phyloP scores from a whole-genome alignment of 2,888 invertebrate species.

The Mallateleia sp. region DNA sequence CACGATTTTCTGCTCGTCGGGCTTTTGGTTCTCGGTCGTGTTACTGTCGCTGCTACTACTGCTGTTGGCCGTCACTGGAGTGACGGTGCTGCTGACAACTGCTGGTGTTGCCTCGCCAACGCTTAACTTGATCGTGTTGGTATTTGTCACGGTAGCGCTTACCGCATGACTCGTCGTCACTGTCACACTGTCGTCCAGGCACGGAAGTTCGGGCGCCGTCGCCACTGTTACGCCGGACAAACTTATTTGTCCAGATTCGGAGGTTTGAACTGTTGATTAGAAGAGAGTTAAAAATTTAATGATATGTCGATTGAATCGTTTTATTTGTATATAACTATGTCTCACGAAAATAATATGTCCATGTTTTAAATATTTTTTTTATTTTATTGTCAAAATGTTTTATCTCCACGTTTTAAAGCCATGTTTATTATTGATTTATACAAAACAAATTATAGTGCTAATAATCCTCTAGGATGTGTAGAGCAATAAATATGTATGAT shows the following conservation, averaged over 20 bases:
- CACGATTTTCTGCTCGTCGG: slow-evolving; percentile 89
- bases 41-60: slow-evolving; percentile 61
- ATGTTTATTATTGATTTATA: no score
- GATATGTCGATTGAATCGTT: no score
- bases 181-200: slow-evolving; percentile 86
- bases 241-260: slow-evolving; percentile 85
- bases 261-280: slow-evolving; percentile 88
- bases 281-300: no score
- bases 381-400: slow-evolving; percentile 46
- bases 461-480: no score
- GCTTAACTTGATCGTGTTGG: slow-evolving; percentile 60
- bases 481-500: no score
- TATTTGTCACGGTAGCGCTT: slow-evolving; percentile 7
- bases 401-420: no score
- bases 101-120: slow-evolving; percentile 72
- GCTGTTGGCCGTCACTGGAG: slow-evolving; percentile 62
- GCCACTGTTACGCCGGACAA: slow-evolving; percentile 83
- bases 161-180: slow-evolving; percentile 50
- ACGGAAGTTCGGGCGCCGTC: slow-evolving; percentile 87
- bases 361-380: slow-evolving; percentile 17
- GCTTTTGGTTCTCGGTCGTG: slow-evolving; percentile 84
- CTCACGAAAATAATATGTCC: slow-evolving; percentile 13
- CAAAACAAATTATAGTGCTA: no score
- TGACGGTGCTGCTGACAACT: slow-evolving; percentile 56
- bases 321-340: no score